A percentile compares a stretch with the other conserved stretches of the same genome.
Conservation (phyloP, 2,797 vertebrate species). For the Anabas testudineus region DNA sequence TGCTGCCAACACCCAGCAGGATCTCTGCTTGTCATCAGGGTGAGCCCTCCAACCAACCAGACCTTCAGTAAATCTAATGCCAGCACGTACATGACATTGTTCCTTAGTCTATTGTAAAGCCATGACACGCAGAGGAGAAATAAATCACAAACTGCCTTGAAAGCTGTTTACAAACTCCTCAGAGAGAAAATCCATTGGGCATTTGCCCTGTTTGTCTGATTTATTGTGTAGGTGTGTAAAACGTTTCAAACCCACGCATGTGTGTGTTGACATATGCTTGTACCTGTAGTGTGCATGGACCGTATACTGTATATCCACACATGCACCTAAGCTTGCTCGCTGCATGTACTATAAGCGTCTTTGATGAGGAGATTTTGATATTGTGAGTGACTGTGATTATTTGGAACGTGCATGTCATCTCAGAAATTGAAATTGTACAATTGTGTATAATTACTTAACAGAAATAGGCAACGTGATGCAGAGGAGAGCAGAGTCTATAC, state of each 20-base stretch:
- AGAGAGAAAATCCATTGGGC: constrained; percentile 46
- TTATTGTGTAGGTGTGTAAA: constrained; percentile 27
- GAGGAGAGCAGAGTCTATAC: too few relatives aligned
- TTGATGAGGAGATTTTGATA: constrained; percentile 15
- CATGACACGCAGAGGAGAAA: constrained; percentile 40
- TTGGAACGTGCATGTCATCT: constrained; percentile 54
- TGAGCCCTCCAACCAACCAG: constrained; percentile 36
- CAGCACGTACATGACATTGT: constrained; percentile 32
- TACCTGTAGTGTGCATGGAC: constrained; percentile 53
- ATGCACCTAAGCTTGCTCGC: constrained; percentile 43
- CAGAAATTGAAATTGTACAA: constrained; percentile 50
- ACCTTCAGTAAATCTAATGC: constrained; percentile 15
- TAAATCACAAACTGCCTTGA: constrained; percentile 53
- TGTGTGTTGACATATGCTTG: constrained; percentile 51
- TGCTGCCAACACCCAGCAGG: constrained; percentile 44
- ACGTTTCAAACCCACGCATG: constrained; percentile 35
- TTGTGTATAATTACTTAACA: constrained; percentile 67
- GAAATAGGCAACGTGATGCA: constrained; percentile 55
- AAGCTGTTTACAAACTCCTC: constrained; percentile 65
- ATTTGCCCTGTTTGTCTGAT: constrained; percentile 44
- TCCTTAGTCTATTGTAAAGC: constrained; percentile 40
- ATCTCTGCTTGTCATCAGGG: constrained; percentile 45
- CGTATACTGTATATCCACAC: constrained; percentile 48
- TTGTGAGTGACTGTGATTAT: constrained; percentile 22
- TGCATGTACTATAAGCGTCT: constrained; percentile 35